Conservation (phyloP, 2,888 invertebrate species). For the Dolomedes plantarius region DNA sequence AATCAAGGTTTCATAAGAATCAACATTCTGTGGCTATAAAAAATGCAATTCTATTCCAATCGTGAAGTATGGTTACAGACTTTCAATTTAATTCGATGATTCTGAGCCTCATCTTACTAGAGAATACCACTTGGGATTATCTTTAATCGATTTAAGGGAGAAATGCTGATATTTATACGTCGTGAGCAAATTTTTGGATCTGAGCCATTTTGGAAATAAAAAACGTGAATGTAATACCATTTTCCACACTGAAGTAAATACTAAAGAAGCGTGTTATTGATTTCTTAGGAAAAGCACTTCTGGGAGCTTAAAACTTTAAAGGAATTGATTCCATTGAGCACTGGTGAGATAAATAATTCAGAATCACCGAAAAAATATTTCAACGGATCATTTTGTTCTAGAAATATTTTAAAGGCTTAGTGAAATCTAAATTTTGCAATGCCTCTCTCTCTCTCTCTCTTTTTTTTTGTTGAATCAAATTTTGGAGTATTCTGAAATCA, state of each 20-base stretch:
- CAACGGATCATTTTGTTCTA: background rate
- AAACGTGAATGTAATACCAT: background rate
- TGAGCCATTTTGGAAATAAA: background rate
- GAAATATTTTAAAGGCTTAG: background rate
- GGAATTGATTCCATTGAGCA: constrained; percentile 54
- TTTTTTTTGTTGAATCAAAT: too few species aligned
- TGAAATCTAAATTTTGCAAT: too few species aligned
- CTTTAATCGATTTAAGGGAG: background rate
- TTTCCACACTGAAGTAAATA: background rate
- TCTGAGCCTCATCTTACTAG: too few species aligned
- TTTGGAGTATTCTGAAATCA: too few species aligned
- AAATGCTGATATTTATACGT: background rate
- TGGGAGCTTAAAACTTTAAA: constrained; percentile 48
- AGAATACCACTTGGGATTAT: background rate
- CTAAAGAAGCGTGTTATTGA: background rate
- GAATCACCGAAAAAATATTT: background rate
- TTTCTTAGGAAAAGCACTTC: background rate
- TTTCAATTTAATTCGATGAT: too few species aligned
- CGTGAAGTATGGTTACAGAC: too few species aligned
- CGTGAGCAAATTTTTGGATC: background rate
- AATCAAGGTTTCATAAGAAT: too few species aligned
- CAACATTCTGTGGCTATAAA: too few species aligned
- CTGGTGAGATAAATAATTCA: constrained; percentile 47
- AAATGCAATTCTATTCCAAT: too few species aligned
- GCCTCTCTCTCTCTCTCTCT: too few species aligned